Evolutionary conservation across 1,140 invertebrate genomes (phyloP).

Genomic region (Trichoplusia ni): DNA sequence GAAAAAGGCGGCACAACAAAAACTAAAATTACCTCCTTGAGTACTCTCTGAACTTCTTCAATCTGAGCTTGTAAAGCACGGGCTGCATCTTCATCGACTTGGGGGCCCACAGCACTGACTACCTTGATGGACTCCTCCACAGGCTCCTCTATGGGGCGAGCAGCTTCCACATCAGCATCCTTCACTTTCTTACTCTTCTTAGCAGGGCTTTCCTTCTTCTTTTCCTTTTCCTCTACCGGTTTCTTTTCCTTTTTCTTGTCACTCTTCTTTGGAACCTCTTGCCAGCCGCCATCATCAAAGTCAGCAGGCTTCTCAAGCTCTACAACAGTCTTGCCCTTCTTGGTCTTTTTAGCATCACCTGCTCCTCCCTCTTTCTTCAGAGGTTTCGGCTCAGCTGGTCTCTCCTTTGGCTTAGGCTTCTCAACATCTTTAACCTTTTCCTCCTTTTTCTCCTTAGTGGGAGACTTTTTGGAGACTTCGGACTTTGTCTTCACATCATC

Average conservation of each 20-base stretch:
- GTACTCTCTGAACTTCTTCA: conserved; percentile 73
- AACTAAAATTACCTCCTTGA: conserved; percentile 76
- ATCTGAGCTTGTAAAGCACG: conserved; percentile 74
- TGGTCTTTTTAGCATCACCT: conserved; percentile 69
- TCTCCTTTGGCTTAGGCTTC: conserved; percentile 71
- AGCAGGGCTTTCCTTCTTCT: conserved; percentile 70
- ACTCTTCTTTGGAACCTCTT: conserved; percentile 86
- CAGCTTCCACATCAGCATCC: conserved; percentile 66
- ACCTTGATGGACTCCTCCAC: conserved; percentile 64
- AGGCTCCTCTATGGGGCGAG: conserved; percentile 55
- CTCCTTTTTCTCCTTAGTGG: conserved; percentile 76
- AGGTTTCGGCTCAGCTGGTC: conserved; percentile 60
- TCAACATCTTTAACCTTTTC: conserved; percentile 71
- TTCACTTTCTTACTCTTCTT: conserved; percentile 74
- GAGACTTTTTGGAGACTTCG: conserved; percentile 72
- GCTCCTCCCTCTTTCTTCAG: conserved; percentile 78
- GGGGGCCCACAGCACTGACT: conserved; percentile 65
- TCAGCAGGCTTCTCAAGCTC: conserved; percentile 86
- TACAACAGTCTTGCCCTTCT: conserved; percentile 77
- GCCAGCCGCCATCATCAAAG: conserved; percentile 89
- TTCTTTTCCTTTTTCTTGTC: conserved; percentile 83
- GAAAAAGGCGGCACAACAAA: too few relatives aligned
- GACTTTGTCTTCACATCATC: conserved; percentile 76
- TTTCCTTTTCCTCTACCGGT: conserved; percentile 82
- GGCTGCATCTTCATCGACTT: conserved; percentile 67